Base-by-base conservation (phyloP, 2,888 invertebrate genomes). In the Elmis aenea region DNA sequence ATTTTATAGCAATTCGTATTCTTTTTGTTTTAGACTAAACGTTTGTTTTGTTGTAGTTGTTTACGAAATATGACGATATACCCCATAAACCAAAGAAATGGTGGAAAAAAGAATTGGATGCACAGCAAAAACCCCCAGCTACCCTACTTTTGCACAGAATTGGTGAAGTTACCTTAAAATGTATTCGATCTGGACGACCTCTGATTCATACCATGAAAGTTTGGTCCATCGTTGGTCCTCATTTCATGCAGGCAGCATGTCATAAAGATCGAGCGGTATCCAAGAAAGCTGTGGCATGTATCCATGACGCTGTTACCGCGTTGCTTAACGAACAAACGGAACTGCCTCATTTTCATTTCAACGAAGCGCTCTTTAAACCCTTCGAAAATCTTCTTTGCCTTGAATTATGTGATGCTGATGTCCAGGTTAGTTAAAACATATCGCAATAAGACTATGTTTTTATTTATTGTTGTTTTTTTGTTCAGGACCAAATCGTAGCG, bases 231-330 rank as follows among this genome's bases (percentile, higher is more conserved):
- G 84, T 91, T 1, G 90, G 92, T 1, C 88, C 91, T 0, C 93
- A 95, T 66, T 82, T 95, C 34, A 92, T 94, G 81, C 92, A 95
- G 77, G 92, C 93, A 12, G 90, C 93, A 2, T 92, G 93, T 52
- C 91, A 93, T 66, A 85, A 85, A 53, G 93, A 94, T 59, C 78
- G 85, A 13, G 78, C 81, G 35, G 86, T 94, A 36, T 90, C 91
- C 1, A 93, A 92, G 62, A 83, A 90, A 55, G 92, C 93, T 0
- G 89, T 95, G 15, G 83, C 86, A 49, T 90, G 90, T 54, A 85
- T 96, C 42, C 94, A 94, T 59, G 94, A 94, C 57, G 84, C 90
- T 11, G 87, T 94, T 28, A 90, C 88, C 1, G 85, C 89, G 0
- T 68, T 94, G 10, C 69, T 96, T 28, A 88, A 87, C 54, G 87